Conservation (phyloP, 2,797 vertebrate genomes). For the Natrix natrix region DNA sequence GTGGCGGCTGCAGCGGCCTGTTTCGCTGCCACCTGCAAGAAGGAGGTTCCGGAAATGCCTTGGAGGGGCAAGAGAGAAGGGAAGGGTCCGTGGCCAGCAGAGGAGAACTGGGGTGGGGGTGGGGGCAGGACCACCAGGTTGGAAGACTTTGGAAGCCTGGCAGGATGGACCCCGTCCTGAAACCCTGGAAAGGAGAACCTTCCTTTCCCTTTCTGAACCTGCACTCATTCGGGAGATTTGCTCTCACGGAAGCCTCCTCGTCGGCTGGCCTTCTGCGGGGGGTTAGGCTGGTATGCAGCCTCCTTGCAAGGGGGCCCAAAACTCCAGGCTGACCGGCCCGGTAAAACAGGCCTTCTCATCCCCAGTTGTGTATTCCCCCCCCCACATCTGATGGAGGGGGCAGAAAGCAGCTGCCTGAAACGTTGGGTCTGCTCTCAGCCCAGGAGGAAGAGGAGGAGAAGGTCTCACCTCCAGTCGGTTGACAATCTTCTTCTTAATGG, state of each 20-base stretch:
- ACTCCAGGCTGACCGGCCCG: not conserved
- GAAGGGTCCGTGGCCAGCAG: not conserved
- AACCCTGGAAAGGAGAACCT: too few species aligned
- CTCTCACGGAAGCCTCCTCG: not conserved
- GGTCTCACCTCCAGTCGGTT: constrained; percentile 88
- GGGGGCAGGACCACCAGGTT: not conserved
- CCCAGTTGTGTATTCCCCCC: not conserved
- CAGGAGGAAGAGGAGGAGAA: not conserved
- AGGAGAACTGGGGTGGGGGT: not conserved
- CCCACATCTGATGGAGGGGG: not conserved
- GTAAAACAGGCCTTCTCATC: not conserved
- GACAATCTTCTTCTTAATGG: constrained; percentile 98
- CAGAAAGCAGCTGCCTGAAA: not conserved
- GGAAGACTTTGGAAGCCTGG: not conserved
- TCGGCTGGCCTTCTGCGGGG: not conserved
- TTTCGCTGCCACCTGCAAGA: constrained; percentile 88
- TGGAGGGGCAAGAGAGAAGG: not conserved
- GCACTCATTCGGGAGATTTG: not conserved
- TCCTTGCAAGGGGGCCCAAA: not conserved
- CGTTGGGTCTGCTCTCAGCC: not conserved
- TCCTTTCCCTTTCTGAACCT: not conserved
- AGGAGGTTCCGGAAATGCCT: not conserved
- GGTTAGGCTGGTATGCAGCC: not conserved
- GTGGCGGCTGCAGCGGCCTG: constrained; percentile 97
- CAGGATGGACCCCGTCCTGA: not conserved